Conservation (phyloP, 2,888 invertebrate species). For the Luffia ferchaultella region DNA sequence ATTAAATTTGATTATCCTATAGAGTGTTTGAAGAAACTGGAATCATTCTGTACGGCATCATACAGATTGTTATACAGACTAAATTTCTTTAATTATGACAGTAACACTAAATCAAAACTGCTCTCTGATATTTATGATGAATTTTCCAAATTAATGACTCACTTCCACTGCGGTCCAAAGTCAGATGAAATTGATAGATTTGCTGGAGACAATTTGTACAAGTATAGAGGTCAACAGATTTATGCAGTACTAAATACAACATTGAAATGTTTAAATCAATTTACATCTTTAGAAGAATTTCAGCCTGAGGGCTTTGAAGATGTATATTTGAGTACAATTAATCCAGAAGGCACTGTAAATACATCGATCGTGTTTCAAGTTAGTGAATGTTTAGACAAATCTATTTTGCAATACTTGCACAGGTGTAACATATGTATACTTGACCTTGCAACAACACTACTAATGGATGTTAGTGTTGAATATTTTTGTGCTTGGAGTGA, state of each 20-base stretch:
- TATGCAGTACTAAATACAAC: slow-evolving; percentile 26
- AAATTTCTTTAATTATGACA: slow-evolving; percentile 29
- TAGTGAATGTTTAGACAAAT: slow-evolving; percentile 24
- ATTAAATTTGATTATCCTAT: slow-evolving; percentile 40
- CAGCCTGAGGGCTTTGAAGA: slow-evolving; percentile 22
- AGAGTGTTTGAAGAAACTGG: slow-evolving; percentile 30
- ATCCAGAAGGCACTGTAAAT: slow-evolving; percentile 21
- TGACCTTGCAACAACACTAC: slow-evolving; percentile 34
- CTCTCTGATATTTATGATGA: slow-evolving; percentile 24
- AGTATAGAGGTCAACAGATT: slow-evolving; percentile 34
- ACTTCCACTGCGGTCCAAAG: slow-evolving; percentile 39
- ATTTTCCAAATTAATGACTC: slow-evolving; percentile 35
- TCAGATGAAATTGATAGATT: slow-evolving; percentile 27
- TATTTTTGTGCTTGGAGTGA: slow-evolving; percentile 57
- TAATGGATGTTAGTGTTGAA: slow-evolving; percentile 48
- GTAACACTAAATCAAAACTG: slow-evolving; percentile 11
- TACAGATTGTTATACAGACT: slow-evolving; percentile 37
- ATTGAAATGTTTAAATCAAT: slow-evolving; percentile 28
- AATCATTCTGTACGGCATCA: slow-evolving; percentile 28
- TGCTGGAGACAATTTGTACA: slow-evolving; percentile 32
- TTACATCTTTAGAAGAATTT: slow-evolving; percentile 23
- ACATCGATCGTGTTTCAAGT: slow-evolving; percentile 20
- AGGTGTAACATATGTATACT: slow-evolving; percentile 32
- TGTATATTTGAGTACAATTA: slow-evolving; percentile 34
- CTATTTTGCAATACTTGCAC: slow-evolving; percentile 29